Evolutionary conservation across 1,140 invertebrate genomes (phyloP).

Genomic region (Capitella teleta): DNA sequence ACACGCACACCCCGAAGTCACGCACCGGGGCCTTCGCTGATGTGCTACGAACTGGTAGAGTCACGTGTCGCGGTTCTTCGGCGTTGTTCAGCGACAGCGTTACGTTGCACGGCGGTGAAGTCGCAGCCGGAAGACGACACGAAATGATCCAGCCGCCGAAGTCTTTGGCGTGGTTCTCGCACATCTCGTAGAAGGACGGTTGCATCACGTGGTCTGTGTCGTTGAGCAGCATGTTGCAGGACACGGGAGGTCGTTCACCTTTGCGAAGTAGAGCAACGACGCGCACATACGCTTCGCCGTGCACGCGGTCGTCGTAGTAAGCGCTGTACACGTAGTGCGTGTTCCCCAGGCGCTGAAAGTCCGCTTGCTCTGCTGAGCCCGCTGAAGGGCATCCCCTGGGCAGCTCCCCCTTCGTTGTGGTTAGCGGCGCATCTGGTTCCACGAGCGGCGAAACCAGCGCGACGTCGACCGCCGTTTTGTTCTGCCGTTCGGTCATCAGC

Average conservation of each 20-base stretch:
- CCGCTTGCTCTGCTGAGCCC: not conserved
- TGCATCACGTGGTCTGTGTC: not conserved
- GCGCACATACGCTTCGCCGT: not conserved
- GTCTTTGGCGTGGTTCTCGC: conserved; percentile 31
- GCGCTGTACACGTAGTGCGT: conserved; percentile 10
- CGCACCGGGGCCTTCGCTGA: not conserved
- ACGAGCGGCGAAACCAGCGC: too few species aligned
- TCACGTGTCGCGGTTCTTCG: not conserved
- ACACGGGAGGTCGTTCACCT: not conserved
- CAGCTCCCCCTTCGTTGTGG: too few species aligned
- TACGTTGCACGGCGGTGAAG: conserved; percentile 5
- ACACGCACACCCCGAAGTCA: conserved; percentile 26
- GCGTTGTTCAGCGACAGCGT: not conserved
- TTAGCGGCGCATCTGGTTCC: too few species aligned
- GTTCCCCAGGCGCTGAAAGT: conserved; percentile 3
- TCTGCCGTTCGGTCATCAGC: too few species aligned
- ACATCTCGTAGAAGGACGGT: conserved; percentile 24
- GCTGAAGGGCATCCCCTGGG: too few species aligned
- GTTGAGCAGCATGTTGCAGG: not conserved
- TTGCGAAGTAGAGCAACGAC: not conserved
- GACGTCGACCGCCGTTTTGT: too few species aligned
- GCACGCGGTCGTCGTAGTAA: conserved; percentile 7
- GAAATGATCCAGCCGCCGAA: conserved; percentile 32
- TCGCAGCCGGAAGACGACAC: conserved; percentile 19
- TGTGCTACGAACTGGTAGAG: not conserved